Evolutionary conservation across 2,113 vertebrate genomes (phyloP), one percentile per base, ranked within the genome.

Genomic region (Lampris megalopsis): DNA sequence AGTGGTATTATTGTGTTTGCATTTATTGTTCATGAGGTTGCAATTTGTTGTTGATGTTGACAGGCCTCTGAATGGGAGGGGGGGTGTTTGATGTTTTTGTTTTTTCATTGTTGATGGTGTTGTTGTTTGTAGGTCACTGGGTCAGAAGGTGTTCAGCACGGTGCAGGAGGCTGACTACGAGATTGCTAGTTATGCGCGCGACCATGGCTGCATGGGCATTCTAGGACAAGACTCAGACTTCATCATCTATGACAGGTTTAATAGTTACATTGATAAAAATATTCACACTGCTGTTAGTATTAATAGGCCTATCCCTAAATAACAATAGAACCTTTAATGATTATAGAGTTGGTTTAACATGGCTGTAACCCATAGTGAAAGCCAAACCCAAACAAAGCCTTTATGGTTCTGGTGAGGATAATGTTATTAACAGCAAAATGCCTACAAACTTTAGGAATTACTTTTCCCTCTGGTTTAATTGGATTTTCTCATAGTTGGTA

Each of bases 211-310:
- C 78, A 89, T 99, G 50, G 97, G 97, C 9, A 96, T 99, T 79
- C 94, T 99, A 2, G 95, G 96, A 47, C 95, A 98, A 83, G 98
- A 99, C 81, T 95, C 95, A 0, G 97, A 99, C 87, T 98, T 97
- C 79, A 83, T 99, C 41, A 96, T 99, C 82, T 99, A 95, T 66
- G 91, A 98, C 77, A 98, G 92, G 92, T 93, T 77, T 75, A 62
- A 47, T 81, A 37, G 24, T 24, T 24, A 24, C 24, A 24, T 24
- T 24, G 24, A 24, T 24, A 24, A 24, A 24, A 24, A 24, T 24
- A 24, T 24, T 24, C 24, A 24, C 24, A 24, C 24, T 24, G 24
- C 24, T 24, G 24, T 24, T 24, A 24, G 24, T 24, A 24, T 24
- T 24, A 24, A 24, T 24, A 24, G 24, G 24, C 24, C 24, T 24